A percentile compares a stretch with the other conserved stretches of the same genome.
phyloP scores from a whole-genome alignment of 1,140 invertebrate species.

The Leptinotarsa defecta region DNA sequence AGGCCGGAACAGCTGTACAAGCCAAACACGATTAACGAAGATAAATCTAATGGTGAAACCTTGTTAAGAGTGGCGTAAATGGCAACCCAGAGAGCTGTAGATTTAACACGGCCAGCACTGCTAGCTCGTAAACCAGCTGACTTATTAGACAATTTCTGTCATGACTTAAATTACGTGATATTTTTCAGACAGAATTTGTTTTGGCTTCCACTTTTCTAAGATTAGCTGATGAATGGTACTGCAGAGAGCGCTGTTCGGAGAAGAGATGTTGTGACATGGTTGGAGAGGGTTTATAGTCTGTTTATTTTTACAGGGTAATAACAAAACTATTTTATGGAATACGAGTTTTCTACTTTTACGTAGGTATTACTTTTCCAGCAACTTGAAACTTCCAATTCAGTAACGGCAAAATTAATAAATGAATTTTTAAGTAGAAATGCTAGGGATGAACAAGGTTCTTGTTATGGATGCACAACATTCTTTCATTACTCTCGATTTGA shows the following conservation, averaged over 20 bases:
- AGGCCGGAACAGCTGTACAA: slow-evolving; percentile 49
- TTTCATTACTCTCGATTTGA: background rate
- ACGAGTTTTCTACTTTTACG: background rate
- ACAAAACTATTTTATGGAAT: background rate
- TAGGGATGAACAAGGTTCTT: background rate
- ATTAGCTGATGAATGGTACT: slow-evolving; percentile 1
- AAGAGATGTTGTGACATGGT: background rate
- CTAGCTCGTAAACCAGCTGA: slow-evolving; percentile 36
- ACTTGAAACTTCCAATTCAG: too few relatives aligned
- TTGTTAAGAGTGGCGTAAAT: slow-evolving; percentile 53
- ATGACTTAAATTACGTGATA: slow-evolving; percentile 28
- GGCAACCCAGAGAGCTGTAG: slow-evolving; percentile 47
- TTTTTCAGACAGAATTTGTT: slow-evolving; percentile 23
- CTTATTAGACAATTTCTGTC: slow-evolving; percentile 45
- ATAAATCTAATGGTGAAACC: slow-evolving; percentile 55
- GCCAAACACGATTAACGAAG: slow-evolving; percentile 52
- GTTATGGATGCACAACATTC: background rate
- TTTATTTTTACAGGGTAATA: background rate
- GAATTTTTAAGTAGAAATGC: background rate
- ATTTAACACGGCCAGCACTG: slow-evolving; percentile 42
- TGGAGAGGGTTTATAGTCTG: background rate
- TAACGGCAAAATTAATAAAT: too few relatives aligned
- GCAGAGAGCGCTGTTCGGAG: background rate
- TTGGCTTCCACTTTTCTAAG: slow-evolving; percentile 15
- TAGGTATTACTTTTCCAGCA: background rate